Base-by-base conservation (phyloP, 2,797 vertebrate species). In the Fistularia tabacaria region DNA sequence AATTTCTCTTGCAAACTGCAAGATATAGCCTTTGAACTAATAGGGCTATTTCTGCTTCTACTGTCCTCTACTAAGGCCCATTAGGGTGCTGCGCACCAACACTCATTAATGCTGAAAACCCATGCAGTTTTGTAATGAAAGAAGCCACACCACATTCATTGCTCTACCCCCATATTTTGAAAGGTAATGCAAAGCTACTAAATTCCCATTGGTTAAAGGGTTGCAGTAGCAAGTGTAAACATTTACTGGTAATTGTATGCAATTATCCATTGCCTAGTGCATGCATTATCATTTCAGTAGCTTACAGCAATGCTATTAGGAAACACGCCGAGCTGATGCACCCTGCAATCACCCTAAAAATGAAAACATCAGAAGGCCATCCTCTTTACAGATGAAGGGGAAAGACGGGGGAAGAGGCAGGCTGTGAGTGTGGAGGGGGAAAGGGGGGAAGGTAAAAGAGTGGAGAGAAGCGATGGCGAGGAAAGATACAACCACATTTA, bases 31-130 rank as follows among this genome's bases (percentile, higher is more conserved):
- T 60, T 54, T 14, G 9, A 40, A 15, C 46, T 81, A 82, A 81
- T 79, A 56, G 54, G 57, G 66, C 71, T 76, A 76, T 80, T 77
- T 76, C 57, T 71, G 55, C 66, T 36, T 67, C 59, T 38, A 36
- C 49, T 73, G 54, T 60, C 40, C 1, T 14, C 52, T 47, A 61
- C 71, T 55, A 69, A 69, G 54, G 71, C 36, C 54, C 65, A 73
- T 77, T 84, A 63, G 44, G 40, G 40, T 63, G 66, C 59, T 50
- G 62, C 69, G 61, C 57, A 61, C 73, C 73, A 69, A 62, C 25
- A 12, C 68, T 84, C 73, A 81, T 84, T 86, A 86, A 78, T 75
- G 77, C 71, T 65, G 77, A 79, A 82, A 75, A 79, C 76, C 79
- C 72, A 65, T 73, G 78, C 67, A 69, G 70, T 54, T 76, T 45